Conservation (phyloP, 2,113 vertebrate genomes). For the Halcyon malimbica region DNA sequence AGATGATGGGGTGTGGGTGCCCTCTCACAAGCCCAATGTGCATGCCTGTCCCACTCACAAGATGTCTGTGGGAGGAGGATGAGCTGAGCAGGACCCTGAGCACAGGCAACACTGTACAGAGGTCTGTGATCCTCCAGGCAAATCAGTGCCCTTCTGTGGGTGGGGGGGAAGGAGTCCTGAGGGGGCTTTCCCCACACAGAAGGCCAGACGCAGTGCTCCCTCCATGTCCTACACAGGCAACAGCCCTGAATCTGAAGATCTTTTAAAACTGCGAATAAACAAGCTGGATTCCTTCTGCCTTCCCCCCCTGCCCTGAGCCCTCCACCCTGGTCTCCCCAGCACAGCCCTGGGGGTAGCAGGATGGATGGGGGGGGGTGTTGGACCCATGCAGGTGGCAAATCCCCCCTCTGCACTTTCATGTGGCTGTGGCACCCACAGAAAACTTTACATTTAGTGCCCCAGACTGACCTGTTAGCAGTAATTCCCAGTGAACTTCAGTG, state of each 20-base stretch:
- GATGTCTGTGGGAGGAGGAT: background rate
- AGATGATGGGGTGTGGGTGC: accelerated
- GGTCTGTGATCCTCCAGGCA: background rate
- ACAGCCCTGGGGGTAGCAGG: background rate
- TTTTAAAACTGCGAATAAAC: background rate
- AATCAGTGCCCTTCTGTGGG: background rate
- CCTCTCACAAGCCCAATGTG: background rate
- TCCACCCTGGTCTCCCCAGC: background rate
- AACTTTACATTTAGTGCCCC: background rate
- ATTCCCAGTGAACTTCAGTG: background rate
- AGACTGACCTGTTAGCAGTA: background rate
- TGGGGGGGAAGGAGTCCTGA: background rate
- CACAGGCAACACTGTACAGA: accelerated
- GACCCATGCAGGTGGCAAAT: background rate
- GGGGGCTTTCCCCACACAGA: background rate
- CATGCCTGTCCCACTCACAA: background rate
- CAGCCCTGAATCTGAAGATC: background rate
- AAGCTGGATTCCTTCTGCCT: background rate
- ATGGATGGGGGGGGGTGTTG: background rate
- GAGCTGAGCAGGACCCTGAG: background rate
- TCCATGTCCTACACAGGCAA: background rate
- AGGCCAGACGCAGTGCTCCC: no score
- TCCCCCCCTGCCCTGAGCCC: accelerated
- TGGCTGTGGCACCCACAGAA: background rate
- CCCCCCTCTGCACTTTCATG: background rate